These are phyloP conservation scores for Oryzias dopingdopingensis DNA, from an alignment of 2,797 vertebrate species.

Conservation along the genomic window DNA sequence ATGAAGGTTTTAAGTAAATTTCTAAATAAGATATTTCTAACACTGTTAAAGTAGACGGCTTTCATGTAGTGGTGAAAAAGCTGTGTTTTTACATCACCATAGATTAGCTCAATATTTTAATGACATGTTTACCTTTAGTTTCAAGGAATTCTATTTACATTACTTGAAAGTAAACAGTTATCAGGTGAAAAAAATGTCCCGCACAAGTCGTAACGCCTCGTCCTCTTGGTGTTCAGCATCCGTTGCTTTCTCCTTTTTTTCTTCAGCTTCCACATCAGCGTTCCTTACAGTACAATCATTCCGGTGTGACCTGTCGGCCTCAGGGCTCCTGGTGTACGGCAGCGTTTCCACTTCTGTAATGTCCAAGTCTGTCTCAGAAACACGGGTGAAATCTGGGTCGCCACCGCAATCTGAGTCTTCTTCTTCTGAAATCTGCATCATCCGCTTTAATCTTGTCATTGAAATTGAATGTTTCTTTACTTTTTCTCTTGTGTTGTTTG, in stretches of 20 bases:
- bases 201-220: conserved; percentile 65
- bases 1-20: too few relatives aligned
- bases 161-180: neutral
- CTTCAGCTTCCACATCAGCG: conserved; percentile 5
- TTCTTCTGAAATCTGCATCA: conserved; percentile 27
- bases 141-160: neutral
- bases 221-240: conserved; percentile 32
- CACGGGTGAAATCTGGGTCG: conserved; percentile 7
- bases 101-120: too few relatives aligned
- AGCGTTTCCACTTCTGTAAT: conserved; percentile 54
- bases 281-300: neutral
- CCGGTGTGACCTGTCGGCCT: conserved; percentile 12
- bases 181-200: conserved; percentile 76
- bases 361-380: conserved; percentile 67
- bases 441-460: conserved; percentile 1
- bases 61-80: too few relatives aligned
- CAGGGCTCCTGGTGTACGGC: conserved; percentile 23
- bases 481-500: conserved; percentile 8
- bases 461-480: neutral
- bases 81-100: too few relatives aligned
- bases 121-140: neutral
- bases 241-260: neutral
- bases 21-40: too few relatives aligned
- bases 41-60: too few relatives aligned
- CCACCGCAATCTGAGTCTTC: conserved; percentile 35